Conservation (phyloP, 2,797 vertebrate species). For the Poeciliopsis turneri region DNA sequence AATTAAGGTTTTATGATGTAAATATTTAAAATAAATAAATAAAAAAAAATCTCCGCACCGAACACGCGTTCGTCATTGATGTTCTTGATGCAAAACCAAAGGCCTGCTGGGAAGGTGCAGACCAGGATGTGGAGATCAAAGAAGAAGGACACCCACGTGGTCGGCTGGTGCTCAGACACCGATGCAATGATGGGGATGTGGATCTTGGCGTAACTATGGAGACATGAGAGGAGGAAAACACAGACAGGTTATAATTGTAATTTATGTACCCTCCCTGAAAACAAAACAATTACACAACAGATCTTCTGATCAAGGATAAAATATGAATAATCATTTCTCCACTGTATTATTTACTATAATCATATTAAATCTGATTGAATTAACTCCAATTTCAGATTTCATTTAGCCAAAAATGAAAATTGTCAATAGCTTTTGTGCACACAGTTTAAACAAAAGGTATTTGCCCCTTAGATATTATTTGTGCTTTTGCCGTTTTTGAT, state of each 20-base stretch:
- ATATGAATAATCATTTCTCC: slow-evolving; percentile 22
- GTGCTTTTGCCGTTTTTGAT: background rate
- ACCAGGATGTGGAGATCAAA: slow-evolving; percentile 99
- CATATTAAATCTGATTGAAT: background rate
- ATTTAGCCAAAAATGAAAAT: slow-evolving; percentile 28
- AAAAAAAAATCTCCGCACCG: slow-evolving; percentile 75
- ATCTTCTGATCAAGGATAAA: slow-evolving; percentile 56
- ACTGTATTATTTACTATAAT: slow-evolving; percentile 7
- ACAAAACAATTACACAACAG: slow-evolving; percentile 61
- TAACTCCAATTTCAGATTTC: slow-evolving; percentile 20
- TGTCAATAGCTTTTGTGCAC: slow-evolving; percentile 29
- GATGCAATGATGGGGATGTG: slow-evolving; percentile 99
- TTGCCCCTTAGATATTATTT: background rate
- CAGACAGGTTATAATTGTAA: slow-evolving; percentile 44
- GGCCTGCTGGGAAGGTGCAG: slow-evolving; percentile 97
- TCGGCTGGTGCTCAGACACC: slow-evolving; percentile 98
- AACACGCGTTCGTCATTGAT: slow-evolving; percentile 96
- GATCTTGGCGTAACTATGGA: slow-evolving; percentile 95
- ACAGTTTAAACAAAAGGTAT: background rate
- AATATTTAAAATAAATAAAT: background rate
- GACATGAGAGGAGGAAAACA: background rate
- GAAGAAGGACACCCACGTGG: slow-evolving; percentile 99
- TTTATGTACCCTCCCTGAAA: slow-evolving; percentile 45
- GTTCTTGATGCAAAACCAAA: slow-evolving; percentile 99
- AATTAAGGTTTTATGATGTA: background rate